Evolutionary conservation across 2,888 invertebrate genomes (phyloP).

Genomic region (Perithous albicinctus): DNA sequence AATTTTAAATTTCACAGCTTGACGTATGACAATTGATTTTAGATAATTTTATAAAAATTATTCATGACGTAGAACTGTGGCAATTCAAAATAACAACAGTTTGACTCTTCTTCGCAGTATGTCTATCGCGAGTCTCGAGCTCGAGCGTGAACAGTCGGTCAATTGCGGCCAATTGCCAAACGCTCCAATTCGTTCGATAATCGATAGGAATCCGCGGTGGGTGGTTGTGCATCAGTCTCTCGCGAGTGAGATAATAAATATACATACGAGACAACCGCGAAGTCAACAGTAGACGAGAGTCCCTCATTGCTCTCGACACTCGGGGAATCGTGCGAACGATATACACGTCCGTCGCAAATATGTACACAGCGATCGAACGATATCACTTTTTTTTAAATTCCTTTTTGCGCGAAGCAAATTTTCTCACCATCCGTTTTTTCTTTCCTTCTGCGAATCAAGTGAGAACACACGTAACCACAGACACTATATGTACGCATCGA

Average conservation of each 20-base stretch:
- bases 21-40: slow-evolving; percentile 3
- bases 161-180: slow-evolving; percentile 80
- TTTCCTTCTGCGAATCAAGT: neutral
- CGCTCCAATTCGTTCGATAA: slow-evolving; percentile 74
- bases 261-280: slow-evolving; percentile 35
- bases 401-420: slow-evolving; percentile 33
- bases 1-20: neutral
- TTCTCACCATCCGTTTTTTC: slow-evolving; percentile 48
- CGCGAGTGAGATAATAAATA: slow-evolving; percentile 48
- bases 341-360: slow-evolving; percentile 39
- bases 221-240: slow-evolving; percentile 69
- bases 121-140: slow-evolving; percentile 48
- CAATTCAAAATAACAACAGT: slow-evolving; percentile 28
- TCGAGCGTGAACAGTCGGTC: slow-evolving; percentile 75
- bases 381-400: slow-evolving; percentile 28
- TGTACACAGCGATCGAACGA: slow-evolving; percentile 27
- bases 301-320: neutral
- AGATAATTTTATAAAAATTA: slow-evolving; percentile 20
- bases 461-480: neutral
- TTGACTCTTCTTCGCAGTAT: slow-evolving; percentile 13
- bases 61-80: neutral
- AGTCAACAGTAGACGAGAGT: slow-evolving; percentile 13
- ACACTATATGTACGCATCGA: slow-evolving; percentile 45
- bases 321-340: slow-evolving; percentile 38
- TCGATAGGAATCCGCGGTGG: slow-evolving; percentile 76